phyloP scores from a whole-genome alignment of 2,888 invertebrate genomes.

The Anodontia alba region DNA sequence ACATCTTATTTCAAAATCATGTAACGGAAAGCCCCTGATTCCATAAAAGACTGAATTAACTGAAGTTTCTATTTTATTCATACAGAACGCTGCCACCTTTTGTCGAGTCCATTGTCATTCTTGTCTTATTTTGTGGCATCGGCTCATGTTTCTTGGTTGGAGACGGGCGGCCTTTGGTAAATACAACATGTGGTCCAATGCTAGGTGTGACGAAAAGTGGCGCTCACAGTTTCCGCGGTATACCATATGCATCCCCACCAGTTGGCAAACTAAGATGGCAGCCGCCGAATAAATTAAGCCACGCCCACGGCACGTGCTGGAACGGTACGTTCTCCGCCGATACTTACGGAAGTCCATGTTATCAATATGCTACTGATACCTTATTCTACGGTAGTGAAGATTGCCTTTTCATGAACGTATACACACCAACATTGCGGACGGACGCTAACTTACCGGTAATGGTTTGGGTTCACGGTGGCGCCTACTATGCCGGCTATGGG shows the following conservation, averaged over 20 bases:
- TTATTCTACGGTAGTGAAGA: constrained; percentile 54
- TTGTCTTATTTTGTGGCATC: background rate
- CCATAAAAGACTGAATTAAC: no score
- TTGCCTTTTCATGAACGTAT: constrained; percentile 68
- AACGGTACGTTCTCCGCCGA: constrained; percentile 47
- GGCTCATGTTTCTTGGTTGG: no score
- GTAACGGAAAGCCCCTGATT: no score
- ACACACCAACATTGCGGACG: constrained; percentile 75
- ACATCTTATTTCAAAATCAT: no score
- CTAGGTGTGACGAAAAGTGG: constrained; percentile 20
- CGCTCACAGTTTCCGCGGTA: constrained; percentile 56
- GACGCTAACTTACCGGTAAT: constrained; percentile 72
- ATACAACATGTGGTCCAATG: constrained; percentile 57
- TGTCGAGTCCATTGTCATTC: background rate
- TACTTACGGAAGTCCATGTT: constrained; percentile 49
- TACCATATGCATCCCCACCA: constrained; percentile 65
- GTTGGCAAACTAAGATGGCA: constrained; percentile 55
- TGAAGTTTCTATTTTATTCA: no score
- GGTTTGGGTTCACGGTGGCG: constrained; percentile 81
- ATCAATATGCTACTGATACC: constrained; percentile 44
- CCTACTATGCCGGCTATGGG: constrained; percentile 59
- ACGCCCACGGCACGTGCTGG: constrained; percentile 58
- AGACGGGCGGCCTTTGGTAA: background rate
- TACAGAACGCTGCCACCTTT: background rate
- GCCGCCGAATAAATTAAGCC: constrained; percentile 34